These are phyloP conservation scores for Hybognathus amarus DNA, from an alignment of 2,797 vertebrate species.

Conservation along the genomic window DNA sequence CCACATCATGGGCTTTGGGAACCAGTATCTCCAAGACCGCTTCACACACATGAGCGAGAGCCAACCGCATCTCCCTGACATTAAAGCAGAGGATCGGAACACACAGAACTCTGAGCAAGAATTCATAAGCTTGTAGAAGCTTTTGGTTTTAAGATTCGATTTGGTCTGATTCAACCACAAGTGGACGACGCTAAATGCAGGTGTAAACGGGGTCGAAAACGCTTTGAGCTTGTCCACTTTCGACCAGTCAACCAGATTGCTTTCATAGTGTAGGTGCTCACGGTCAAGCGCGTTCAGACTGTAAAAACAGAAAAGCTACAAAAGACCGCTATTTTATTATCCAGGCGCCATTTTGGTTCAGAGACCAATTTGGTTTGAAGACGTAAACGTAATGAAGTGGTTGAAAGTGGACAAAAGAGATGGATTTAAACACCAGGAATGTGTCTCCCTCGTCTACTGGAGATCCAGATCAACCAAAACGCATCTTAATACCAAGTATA, in stretches of 20 bases:
- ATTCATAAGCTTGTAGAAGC: conserved; percentile 21
- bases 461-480: no score
- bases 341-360: not conserved
- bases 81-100: conserved; percentile 8
- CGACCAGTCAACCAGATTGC: not conserved
- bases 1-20: conserved; percentile 85
- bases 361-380: no score
- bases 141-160: not conserved
- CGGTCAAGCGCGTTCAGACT: no score
- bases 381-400: not conserved
- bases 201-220: not conserved
- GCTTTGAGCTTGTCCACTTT: not conserved
- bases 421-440: not conserved
- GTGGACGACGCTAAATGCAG: not conserved
- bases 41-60: conserved; percentile 71
- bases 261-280: no score
- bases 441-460: not conserved
- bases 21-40: conserved; percentile 78
- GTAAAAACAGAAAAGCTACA: not conserved
- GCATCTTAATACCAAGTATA: no score
- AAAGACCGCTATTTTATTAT: not conserved
- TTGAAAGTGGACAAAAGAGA: not conserved
- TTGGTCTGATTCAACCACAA: not conserved
- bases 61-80: conserved; percentile 35
- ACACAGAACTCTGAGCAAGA: conserved; percentile 11